These are phyloP conservation scores for Ophion ellenae DNA, from an alignment of 2,888 invertebrate species.

Conservation along the genomic window DNA sequence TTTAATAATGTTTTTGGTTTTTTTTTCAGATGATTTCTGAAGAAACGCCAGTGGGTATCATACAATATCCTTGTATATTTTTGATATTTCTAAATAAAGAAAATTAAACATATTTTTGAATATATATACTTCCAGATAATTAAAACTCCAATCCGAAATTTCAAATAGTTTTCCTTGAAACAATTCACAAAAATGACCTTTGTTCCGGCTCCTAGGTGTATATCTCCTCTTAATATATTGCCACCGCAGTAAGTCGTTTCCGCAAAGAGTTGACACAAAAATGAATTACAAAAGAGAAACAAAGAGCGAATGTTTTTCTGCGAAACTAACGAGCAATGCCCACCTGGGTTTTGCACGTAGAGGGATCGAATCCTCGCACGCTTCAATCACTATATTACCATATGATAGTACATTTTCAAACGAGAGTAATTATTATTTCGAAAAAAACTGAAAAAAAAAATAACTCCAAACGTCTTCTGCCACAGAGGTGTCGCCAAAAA, in stretches of 20 bases:
- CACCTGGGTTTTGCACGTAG: conserved; percentile 1
- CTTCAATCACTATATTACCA: conserved; percentile 63
- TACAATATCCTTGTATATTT: too few species aligned
- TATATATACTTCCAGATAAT: too few species aligned
- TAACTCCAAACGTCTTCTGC: conserved; percentile 72
- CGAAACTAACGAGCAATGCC: background rate
- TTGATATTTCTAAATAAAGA: too few species aligned
- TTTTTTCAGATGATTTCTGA: too few species aligned
- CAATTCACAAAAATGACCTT: too few species aligned
- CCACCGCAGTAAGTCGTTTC: background rate
- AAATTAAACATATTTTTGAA: too few species aligned
- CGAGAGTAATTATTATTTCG: conserved; percentile 48
- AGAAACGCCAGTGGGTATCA: too few species aligned
- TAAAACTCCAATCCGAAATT: too few species aligned
- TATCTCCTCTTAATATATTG: background rate
- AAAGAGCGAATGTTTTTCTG: conserved; percentile 5
- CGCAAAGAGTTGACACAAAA: background rate
- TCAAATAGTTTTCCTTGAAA: too few species aligned
- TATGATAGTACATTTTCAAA: conserved; percentile 67
- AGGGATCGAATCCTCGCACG: conserved; percentile 48
- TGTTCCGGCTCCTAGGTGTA: too few species aligned
- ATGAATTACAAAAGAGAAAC: background rate
- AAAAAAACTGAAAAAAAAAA: conserved; percentile 66
- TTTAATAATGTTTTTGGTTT: too few species aligned
- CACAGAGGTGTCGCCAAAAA: conserved; percentile 77